These are phyloP conservation scores for Polypedilum pembai DNA, from an alignment of 1,140 invertebrate genomes.

Conservation along the genomic window DNA sequence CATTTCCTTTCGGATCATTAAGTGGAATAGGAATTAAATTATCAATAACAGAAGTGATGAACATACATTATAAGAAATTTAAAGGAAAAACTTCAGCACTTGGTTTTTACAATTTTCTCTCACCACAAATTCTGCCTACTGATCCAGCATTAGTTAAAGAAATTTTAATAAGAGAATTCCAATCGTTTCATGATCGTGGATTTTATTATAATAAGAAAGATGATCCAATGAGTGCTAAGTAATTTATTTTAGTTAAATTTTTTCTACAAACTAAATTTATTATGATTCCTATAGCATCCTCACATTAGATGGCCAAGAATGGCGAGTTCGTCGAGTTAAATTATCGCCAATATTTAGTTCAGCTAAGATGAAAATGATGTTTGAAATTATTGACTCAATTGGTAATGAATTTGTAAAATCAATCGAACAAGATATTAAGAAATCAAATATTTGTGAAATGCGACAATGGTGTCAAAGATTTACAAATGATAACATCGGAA, in stretches of 20 bases:
- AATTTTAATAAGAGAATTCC: slow-evolving; percentile 35
- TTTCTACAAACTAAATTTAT: slow-evolving; percentile 33
- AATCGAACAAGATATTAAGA: slow-evolving; percentile 33
- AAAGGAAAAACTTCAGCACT: slow-evolving; percentile 20
- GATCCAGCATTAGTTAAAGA: slow-evolving; percentile 35
- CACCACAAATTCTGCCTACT: slow-evolving; percentile 38
- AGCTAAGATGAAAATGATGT: slow-evolving; percentile 54
- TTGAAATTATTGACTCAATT: slow-evolving; percentile 45
- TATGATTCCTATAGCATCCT: slow-evolving; percentile 37
- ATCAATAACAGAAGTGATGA: not conserved
- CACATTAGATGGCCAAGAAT: slow-evolving; percentile 39
- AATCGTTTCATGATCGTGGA: slow-evolving; percentile 33
- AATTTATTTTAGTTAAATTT: slow-evolving; percentile 31
- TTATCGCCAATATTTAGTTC: slow-evolving; percentile 49
- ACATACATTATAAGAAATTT: not conserved
- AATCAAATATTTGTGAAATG: slow-evolving; percentile 41
- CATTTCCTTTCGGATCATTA: not conserved
- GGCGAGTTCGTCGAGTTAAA: slow-evolving; percentile 45
- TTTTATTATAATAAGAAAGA: slow-evolving; percentile 9
- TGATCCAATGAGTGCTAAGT: slow-evolving; percentile 30
- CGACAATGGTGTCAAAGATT: slow-evolving; percentile 46
- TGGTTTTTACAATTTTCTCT: slow-evolving; percentile 36
- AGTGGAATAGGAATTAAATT: not conserved
- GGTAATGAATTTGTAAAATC: slow-evolving; percentile 42
- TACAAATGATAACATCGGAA: slow-evolving; percentile 50